Evolutionary conservation across 1,140 invertebrate genomes (phyloP).

Genomic region (Drosophila tsacasi): DNA sequence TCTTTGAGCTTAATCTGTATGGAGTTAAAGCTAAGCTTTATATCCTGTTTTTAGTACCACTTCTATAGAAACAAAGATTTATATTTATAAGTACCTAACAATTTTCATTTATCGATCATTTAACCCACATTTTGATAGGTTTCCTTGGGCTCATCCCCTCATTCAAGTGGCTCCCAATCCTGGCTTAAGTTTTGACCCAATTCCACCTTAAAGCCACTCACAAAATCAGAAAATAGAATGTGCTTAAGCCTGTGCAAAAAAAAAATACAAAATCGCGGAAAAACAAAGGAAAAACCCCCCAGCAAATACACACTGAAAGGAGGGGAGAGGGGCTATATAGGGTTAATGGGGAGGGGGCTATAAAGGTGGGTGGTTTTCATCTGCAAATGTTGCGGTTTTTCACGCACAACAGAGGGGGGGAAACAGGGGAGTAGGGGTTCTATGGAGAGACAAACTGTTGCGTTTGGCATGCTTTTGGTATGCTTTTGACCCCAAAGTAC

Average conservation of each 20-base stretch:
- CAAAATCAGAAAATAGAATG: slow-evolving; percentile 1
- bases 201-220: slow-evolving; percentile 37
- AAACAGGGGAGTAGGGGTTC: neutral
- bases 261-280: slow-evolving; percentile 20
- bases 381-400: slow-evolving; percentile 71
- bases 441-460: slow-evolving; percentile 51
- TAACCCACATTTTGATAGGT: neutral
- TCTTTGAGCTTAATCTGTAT: no score
- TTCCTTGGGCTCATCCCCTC: neutral
- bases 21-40: no score
- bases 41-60: no score
- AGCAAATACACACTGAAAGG: neutral
- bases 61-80: no score
- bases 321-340: slow-evolving; percentile 4
- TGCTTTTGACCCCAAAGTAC: slow-evolving; percentile 79
- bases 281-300: slow-evolving; percentile 7
- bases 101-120: neutral
- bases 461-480: slow-evolving; percentile 68
- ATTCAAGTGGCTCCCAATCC: slow-evolving; percentile 7
- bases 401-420: slow-evolving; percentile 31
- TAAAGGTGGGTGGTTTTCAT: slow-evolving; percentile 18
- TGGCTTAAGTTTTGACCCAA: slow-evolving; percentile 26
- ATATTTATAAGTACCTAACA: neutral
- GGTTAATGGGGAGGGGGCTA: neutral
- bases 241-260: slow-evolving; percentile 9